Evolutionary conservation across 2,888 invertebrate species (phyloP).

Genomic region (Tetheella fluctuosa): DNA sequence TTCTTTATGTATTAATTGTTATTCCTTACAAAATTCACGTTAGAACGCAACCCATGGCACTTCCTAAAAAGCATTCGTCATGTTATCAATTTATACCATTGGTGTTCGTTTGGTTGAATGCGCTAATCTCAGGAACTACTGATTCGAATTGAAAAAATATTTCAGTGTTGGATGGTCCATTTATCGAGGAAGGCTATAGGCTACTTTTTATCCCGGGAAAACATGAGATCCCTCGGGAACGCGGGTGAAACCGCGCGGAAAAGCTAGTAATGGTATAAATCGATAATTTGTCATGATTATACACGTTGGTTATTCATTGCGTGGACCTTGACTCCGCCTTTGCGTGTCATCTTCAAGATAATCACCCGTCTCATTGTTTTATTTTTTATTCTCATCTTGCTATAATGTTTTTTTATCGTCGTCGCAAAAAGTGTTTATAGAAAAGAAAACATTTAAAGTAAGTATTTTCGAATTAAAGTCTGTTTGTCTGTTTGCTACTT

Average conservation of each 20-base stretch:
- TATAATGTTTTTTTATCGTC: neutral
- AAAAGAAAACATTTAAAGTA: neutral
- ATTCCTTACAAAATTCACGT: neutral
- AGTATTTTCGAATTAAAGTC: neutral
- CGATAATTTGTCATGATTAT: slow-evolving; percentile 62
- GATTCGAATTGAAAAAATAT: too few species aligned
- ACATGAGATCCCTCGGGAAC: too few species aligned
- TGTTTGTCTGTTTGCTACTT: neutral
- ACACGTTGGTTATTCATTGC: slow-evolving; percentile 38
- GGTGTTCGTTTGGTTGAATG: neutral
- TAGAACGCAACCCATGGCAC: neutral
- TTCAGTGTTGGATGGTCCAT: too few species aligned
- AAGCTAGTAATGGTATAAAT: slow-evolving; percentile 36
- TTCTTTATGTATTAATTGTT: too few species aligned
- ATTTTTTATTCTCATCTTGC: neutral
- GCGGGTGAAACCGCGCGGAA: too few species aligned
- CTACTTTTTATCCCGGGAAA: too few species aligned
- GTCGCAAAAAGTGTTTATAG: neutral
- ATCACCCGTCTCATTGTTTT: slow-evolving; percentile 14
- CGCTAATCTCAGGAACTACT: too few species aligned
- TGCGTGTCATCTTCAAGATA: slow-evolving; percentile 19
- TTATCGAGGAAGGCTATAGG: too few species aligned
- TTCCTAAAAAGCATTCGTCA: neutral
- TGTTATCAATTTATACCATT: neutral
- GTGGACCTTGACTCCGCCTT: slow-evolving; percentile 43